Percentiles rank a stretch among this genome's conserved stretches.
Evolutionary conservation across 2,888 invertebrate species (phyloP).

Genomic region (Osedax frankpressi): DNA sequence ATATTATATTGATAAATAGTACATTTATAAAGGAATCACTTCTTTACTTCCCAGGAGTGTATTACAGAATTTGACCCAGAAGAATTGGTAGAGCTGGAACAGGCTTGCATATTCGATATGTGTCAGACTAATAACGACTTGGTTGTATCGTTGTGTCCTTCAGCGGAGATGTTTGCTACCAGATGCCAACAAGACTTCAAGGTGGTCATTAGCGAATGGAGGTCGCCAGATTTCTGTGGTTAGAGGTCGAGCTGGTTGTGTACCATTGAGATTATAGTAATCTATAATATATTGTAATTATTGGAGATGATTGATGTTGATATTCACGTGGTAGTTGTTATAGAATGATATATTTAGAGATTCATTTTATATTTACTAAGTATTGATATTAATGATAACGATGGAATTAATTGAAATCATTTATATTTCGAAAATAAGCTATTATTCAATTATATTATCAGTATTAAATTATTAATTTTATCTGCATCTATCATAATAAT

Average conservation of each 20-base stretch:
- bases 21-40: no score
- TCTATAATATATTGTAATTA: neutral
- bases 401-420: no score
- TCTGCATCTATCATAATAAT: no score
- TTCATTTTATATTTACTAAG: no score
- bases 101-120: conserved; percentile 31
- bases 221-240: conserved; percentile 30
- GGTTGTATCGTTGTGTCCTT: conserved; percentile 26
- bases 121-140: conserved; percentile 29
- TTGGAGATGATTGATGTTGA: no score
- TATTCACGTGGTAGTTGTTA: no score
- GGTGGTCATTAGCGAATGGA: conserved; percentile 26
- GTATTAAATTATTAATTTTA: no score
- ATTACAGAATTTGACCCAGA: conserved; percentile 21
- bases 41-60: conserved; percentile 32
- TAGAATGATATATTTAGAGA: no score
- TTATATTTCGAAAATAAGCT: no score
- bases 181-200: conserved; percentile 28
- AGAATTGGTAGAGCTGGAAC: conserved; percentile 17
- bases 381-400: no score
- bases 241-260: conserved; percentile 9
- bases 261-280: neutral
- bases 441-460: no score
- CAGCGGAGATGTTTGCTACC: conserved; percentile 29
- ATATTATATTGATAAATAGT: no score